These are phyloP conservation scores for Drosophila lowei DNA, from an alignment of 1,140 invertebrate genomes.

Conservation along the genomic window DNA sequence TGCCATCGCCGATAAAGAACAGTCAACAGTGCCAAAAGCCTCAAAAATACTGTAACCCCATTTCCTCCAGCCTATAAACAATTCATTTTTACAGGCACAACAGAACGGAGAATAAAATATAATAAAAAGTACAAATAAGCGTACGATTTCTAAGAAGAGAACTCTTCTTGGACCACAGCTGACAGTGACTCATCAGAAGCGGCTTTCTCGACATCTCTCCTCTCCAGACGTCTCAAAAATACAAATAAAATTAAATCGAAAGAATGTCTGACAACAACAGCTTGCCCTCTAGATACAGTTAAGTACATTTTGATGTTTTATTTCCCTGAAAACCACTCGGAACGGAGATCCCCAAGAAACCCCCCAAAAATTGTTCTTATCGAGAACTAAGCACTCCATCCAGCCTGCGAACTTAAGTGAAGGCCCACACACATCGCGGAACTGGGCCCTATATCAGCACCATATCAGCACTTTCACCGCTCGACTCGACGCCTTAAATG, in stretches of 20 bases:
- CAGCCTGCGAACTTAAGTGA: constrained; percentile 23
- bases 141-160: constrained; percentile 63
- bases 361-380: constrained; percentile 42
- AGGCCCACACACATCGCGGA: constrained; percentile 31
- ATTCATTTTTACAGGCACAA: constrained; percentile 33
- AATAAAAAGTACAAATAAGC: constrained; percentile 52
- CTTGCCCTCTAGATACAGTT: constrained; percentile 73
- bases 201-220: constrained; percentile 46
- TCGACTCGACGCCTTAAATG: constrained; percentile 50
- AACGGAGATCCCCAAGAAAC: constrained; percentile 29
- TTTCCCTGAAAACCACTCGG: constrained; percentile 45
- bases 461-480: constrained; percentile 69
- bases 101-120: constrained; percentile 21
- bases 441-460: constrained; percentile 4
- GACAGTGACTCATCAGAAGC: constrained; percentile 60
- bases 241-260: constrained; percentile 53
- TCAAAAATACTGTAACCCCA: constrained; percentile 47
- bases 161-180: constrained; percentile 45
- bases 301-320: constrained; percentile 74
- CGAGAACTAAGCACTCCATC: constrained; percentile 59
- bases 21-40: constrained; percentile 13
- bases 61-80: constrained; percentile 49
- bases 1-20: background rate
- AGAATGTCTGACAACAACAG: constrained; percentile 21
- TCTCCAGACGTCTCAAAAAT: constrained; percentile 36